Percentiles rank a stretch among this genome's conserved stretches.
Evolutionary conservation across 2,888 invertebrate species (phyloP).

Genomic region (Leucophenga montana): DNA sequence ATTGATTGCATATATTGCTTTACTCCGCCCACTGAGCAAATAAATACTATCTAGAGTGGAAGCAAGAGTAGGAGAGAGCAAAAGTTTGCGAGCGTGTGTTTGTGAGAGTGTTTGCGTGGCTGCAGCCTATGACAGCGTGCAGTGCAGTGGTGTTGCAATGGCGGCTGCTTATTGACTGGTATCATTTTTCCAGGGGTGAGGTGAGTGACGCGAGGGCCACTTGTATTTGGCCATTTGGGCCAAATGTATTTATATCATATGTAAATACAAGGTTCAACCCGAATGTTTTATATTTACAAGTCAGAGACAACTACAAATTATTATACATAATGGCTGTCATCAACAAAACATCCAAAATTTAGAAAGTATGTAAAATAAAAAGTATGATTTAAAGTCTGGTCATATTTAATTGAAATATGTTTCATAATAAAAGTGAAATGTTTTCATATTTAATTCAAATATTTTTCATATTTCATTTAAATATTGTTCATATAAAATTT

Average conservation of each 20-base stretch:
- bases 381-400: too few species aligned
- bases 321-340: too few species aligned
- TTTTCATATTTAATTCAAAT: too few species aligned
- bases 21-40: slow-evolving; percentile 12
- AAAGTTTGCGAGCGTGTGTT: background rate
- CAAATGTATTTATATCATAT: slow-evolving; percentile 1
- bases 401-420: too few species aligned
- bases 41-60: background rate
- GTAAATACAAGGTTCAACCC: background rate
- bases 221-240: background rate
- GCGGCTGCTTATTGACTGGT: slow-evolving; percentile 3
- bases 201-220: background rate
- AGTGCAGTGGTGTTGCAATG: slow-evolving; percentile 9
- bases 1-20: slow-evolving; percentile 52
- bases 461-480: too few species aligned
- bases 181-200: background rate
- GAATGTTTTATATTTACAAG: too few species aligned
- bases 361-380: too few species aligned
- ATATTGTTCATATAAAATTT: too few species aligned
- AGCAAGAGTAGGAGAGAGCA: background rate
- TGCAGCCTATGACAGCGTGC: background rate
- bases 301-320: too few species aligned
- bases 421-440: too few species aligned
- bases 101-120: background rate
- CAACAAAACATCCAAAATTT: too few species aligned